Percentiles rank a stretch among this genome's conserved stretches.
These are phyloP conservation scores for Delichon dasypus DNA, from an alignment of 2,797 vertebrate species.

Conservation along the genomic window DNA sequence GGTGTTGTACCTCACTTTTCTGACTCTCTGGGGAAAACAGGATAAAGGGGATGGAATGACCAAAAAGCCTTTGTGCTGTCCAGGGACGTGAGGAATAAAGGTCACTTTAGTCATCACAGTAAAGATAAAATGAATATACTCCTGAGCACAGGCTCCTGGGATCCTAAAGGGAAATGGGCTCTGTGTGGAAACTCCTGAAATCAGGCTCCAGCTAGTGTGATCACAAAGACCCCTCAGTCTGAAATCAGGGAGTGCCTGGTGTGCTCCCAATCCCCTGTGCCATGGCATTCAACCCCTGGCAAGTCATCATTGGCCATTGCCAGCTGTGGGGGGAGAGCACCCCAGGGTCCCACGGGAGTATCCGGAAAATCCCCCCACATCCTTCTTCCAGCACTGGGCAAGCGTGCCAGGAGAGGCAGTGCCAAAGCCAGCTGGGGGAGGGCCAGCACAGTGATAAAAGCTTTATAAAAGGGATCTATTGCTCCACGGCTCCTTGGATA, in stretches of 20 bases:
- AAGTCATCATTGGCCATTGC: fast-evolving
- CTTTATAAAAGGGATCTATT: background rate
- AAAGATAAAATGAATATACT: background rate
- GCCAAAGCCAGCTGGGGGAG: background rate
- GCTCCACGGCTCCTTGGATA: background rate
- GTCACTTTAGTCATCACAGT: background rate
- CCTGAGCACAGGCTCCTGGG: background rate
- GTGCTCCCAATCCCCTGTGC: background rate
- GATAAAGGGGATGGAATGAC: background rate
- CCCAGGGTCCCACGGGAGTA: background rate
- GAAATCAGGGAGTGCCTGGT: fast-evolving
- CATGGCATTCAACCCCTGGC: background rate
- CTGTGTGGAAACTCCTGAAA: background rate
- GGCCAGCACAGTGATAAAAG: background rate
- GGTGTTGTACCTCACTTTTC: background rate
- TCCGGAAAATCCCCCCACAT: background rate
- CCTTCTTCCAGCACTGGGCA: fast-evolving
- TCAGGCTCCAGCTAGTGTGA: background rate
- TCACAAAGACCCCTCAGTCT: background rate
- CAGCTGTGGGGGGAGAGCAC: background rate
- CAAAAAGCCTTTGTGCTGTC: background rate
- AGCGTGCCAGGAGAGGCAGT: background rate
- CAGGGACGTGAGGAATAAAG: background rate
- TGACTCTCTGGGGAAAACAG: fast-evolving
- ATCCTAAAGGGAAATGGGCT: background rate